Base-by-base conservation (phyloP, 2,113 vertebrate genomes). In the Sebastes fasciatus region DNA sequence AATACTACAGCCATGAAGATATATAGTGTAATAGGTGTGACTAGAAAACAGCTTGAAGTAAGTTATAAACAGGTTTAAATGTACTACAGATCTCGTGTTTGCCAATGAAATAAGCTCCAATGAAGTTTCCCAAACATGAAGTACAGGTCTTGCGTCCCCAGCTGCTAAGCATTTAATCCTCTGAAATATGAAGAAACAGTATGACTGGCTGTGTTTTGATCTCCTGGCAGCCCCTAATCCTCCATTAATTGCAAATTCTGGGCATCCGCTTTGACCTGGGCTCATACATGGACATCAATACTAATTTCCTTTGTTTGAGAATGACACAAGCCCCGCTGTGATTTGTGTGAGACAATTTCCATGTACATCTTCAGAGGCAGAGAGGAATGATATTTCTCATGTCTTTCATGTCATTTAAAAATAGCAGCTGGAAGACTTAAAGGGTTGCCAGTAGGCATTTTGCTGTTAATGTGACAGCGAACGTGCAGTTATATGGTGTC, bases 171-270 rank as follows among this genome's bases (percentile, higher is more conserved):
- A 80, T 87, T 79, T 93, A 92, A 91, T 92, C 91, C 85, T 69
- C 82, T 85, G 79, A 93, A 91, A 85, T 88, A 94, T 92, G 86
- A 91, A 91, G 89, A 79, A 90, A 86, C 67, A 40, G 73, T 77
- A 67, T 74, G 83, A 82, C 72, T 79, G 65, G 68, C 65, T 64
- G 66, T 82, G 85, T 90, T 92, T 92, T 88, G 82, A 93, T 90
- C 89, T 91, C 70, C 79, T 79, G 45, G 7, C 79, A 64, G 80
- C 77, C 60, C 75, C 52, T 92, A 93, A 94, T 92, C 88, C 82
- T 68, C 84, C 88, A 92, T 92, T 92, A 93, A 92, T 92, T 88
- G 79, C 80, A 88, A 76, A 90, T 92, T 92, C 86, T 79, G 75
- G 86, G 73, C 79, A 81, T 64, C 55, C 57, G 70, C 87, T 78